phyloP scores from a whole-genome alignment of 2,797 vertebrate genomes.

The Merluccius polli region DNA sequence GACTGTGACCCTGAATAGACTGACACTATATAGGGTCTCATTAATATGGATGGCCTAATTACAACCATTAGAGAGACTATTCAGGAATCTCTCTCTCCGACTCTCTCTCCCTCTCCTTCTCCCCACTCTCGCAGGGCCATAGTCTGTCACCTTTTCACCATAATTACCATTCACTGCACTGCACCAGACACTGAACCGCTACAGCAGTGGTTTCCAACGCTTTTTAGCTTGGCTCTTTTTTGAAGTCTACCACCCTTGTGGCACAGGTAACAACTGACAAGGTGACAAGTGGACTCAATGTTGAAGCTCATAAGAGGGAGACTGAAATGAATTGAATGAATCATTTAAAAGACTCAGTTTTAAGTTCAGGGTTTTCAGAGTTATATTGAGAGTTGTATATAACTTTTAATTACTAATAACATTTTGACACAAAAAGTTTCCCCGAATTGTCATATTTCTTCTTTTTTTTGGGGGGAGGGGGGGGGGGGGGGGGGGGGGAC shows the following conservation, averaged over 20 bases:
- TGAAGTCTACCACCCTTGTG: too few species aligned
- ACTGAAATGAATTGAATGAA: not conserved
- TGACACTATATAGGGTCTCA: not conserved
- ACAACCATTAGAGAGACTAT: not conserved
- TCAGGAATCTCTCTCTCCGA: not conserved
- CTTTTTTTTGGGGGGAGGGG: too few species aligned
- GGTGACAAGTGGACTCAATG: too few species aligned
- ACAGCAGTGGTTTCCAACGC: not conserved
- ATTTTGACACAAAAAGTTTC: not conserved
- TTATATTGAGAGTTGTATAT: too few species aligned
- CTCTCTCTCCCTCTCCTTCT: not conserved
- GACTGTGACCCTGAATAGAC: constrained; percentile 1
- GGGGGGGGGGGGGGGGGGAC: too few species aligned
- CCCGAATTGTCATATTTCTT: too few species aligned
- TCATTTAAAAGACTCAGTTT: not conserved
- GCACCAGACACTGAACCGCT: not conserved
- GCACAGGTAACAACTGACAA: not conserved
- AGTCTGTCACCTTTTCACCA: not conserved
- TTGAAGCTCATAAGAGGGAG: too few species aligned
- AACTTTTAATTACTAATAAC: not conserved
- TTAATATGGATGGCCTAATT: not conserved
- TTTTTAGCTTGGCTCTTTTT: too few species aligned
- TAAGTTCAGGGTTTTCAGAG: too few species aligned
- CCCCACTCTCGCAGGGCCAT: too few species aligned
- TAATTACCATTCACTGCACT: not conserved